Evolutionary conservation across 2,113 vertebrate species (phyloP).

Genomic region (Nothoprocta pentlandii): DNA sequence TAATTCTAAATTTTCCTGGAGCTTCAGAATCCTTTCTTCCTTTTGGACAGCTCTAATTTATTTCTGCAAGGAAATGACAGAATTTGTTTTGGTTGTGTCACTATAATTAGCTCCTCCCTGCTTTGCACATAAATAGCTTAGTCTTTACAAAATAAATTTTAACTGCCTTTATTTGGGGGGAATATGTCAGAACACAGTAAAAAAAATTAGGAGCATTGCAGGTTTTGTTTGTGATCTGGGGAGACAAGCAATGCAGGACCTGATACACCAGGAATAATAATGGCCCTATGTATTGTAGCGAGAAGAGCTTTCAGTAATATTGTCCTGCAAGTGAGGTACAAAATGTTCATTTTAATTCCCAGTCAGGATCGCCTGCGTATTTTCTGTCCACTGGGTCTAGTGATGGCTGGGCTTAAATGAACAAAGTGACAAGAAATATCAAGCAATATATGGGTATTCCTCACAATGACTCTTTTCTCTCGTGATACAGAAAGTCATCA

Average conservation of each 20-base stretch:
- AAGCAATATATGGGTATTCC: not conserved
- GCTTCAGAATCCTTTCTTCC: not conserved
- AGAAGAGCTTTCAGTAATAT: not conserved
- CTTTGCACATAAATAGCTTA: constrained; percentile 35
- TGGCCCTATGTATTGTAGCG: not conserved
- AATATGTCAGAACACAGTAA: not conserved
- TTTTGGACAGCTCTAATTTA: not conserved
- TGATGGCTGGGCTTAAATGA: not conserved
- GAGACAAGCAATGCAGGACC: not conserved
- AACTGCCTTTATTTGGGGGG: not conserved
- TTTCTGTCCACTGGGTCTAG: not conserved
- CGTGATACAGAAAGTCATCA: not conserved
- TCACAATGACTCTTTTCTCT: not conserved
- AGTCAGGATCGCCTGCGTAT: not conserved
- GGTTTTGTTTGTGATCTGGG: not conserved
- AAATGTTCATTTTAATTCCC: not conserved
- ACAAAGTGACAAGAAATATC: not conserved
- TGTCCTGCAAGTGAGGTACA: not conserved
- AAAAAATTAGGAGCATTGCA: not conserved
- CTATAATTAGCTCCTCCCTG: constrained; percentile 25
- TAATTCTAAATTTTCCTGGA: not conserved
- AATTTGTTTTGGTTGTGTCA: constrained; percentile 10
- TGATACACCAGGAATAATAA: not conserved
- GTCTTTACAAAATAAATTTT: not conserved
- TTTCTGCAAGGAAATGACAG: not conserved